Base-by-base conservation (phyloP, 2,888 invertebrate genomes). In the Eupithecia inturbata region DNA sequence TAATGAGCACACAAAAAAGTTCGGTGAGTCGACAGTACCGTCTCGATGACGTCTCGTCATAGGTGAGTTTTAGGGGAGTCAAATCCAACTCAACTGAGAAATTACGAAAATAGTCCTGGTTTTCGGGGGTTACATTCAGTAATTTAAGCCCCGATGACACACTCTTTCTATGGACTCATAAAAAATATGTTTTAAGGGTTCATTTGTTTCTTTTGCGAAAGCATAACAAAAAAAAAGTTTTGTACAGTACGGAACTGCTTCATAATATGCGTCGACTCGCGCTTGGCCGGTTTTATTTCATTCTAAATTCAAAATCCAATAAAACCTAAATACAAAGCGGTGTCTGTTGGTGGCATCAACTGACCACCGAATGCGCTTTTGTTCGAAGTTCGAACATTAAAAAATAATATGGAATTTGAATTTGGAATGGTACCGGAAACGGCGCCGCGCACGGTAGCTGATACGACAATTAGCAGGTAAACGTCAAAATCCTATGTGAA, bases 401-500 rank as follows among this genome's bases (percentile, higher is more conserved):
- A 80, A 76, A 79, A 76, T 68, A 73, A 69, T 75, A 64, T 78
- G 76, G 75, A 80, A 71, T 75, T 74, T 78, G 69, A 78, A 75
- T 73, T 77, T 76, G 70, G 73, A 74, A 78, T 74, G 68, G 78
- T 74, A 79, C 80, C 88, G 91, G 89, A 89, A 89, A 82, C 88
- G 86, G 85, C 85, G 85, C 86, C 84, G 86, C 88, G 89, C 89
- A 88, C 92, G 88, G 92, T 92, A 92, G 92, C 91, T 90, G 90
- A 89, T 89, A 88, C 89, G 81, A 82, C 92, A 92, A 92, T 93
- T 93, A 93, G 90, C 93, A 84, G 79, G 87, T 85, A 88, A 85
- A 90, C 87, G 93, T 87, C 85, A 93, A 89, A 89, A 87, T 88
- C 86, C 87, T 84, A 86, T 90, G 92, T 92, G 91, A 92, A 91